phyloP scores from a whole-genome alignment of 2,113 vertebrate species.

The Thymallus thymallus region DNA sequence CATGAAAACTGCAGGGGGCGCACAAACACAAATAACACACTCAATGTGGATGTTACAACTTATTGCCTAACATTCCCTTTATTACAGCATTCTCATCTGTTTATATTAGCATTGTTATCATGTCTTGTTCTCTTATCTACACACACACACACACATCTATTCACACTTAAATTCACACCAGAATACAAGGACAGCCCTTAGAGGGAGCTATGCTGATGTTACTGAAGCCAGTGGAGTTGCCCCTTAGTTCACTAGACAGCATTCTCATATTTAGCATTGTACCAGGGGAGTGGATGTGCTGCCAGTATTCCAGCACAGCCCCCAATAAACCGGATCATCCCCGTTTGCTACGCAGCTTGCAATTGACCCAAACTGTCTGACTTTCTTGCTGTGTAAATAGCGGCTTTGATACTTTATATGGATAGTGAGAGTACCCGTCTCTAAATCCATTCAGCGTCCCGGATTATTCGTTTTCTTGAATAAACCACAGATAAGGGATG shows the following conservation, averaged over 20 bases:
- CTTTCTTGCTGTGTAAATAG: background rate
- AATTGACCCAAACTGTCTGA: constrained; percentile 44
- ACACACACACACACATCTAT: too few species aligned
- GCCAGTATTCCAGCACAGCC: constrained; percentile 23
- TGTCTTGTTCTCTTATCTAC: too few species aligned
- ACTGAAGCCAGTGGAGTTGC: background rate
- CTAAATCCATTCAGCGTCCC: background rate
- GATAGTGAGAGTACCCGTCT: background rate
- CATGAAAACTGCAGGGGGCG: too few species aligned
- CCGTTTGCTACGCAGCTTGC: constrained; percentile 13
- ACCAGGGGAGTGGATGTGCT: constrained; percentile 14
- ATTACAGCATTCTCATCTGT: too few species aligned
- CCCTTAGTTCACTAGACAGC: background rate
- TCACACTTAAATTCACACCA: too few species aligned
- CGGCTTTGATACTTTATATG: background rate
- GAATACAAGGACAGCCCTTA: too few species aligned
- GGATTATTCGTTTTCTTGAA: too few species aligned
- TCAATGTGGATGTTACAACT: too few species aligned
- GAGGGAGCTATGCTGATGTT: background rate
- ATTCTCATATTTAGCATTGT: constrained; percentile 1
- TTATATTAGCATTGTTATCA: too few species aligned
- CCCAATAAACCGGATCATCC: constrained; percentile 34
- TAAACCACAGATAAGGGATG: too few species aligned
- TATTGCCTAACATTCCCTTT: too few species aligned
- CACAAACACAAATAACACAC: too few species aligned